phyloP scores from a whole-genome alignment of 2,113 vertebrate genomes.

The Eleginops maclovinus region DNA sequence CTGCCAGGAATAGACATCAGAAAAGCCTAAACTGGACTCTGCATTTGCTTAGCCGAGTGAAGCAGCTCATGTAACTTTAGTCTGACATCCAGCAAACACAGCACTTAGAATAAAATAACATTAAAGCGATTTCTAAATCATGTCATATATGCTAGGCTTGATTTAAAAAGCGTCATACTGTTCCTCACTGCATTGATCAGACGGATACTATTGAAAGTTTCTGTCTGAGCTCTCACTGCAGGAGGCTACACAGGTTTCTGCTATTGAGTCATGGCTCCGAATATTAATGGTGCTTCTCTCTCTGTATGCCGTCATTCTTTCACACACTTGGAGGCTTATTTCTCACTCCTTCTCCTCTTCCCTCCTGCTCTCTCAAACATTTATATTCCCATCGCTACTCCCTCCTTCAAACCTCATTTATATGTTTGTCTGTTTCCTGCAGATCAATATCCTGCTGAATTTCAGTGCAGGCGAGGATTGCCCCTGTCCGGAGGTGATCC shows the following conservation, averaged over 20 bases:
- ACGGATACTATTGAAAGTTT: conserved; percentile 10
- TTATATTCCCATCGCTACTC: not conserved
- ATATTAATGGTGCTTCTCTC: conserved; percentile 21
- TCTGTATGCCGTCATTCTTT: conserved; percentile 4
- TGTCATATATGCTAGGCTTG: not conserved
- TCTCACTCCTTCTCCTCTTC: not conserved
- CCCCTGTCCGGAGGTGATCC: conserved; percentile 94
- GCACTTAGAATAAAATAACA: conserved; percentile 2
- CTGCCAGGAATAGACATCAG: conserved; percentile 51
- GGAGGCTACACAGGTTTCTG: conserved; percentile 13
- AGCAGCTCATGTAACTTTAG: conserved; percentile 55
- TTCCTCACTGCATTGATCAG: conserved; percentile 17
- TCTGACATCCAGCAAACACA: conserved; percentile 28
- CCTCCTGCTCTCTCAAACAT: not conserved
- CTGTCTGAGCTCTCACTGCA: conserved; percentile 12
- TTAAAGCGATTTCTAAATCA: not conserved
- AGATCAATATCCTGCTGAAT: conserved; percentile 99
- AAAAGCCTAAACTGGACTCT: conserved; percentile 30
- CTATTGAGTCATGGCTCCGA: conserved; percentile 14
- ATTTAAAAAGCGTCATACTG: not conserved
- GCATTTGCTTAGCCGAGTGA: conserved; percentile 8
- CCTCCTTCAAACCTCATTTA: not conserved
- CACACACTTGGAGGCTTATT: not conserved
- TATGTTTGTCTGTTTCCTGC: conserved; percentile 33
- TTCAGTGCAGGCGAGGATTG: conserved; percentile 95